Conservation (phyloP, 2,797 vertebrate species). For the Aldrovandia affinis region DNA sequence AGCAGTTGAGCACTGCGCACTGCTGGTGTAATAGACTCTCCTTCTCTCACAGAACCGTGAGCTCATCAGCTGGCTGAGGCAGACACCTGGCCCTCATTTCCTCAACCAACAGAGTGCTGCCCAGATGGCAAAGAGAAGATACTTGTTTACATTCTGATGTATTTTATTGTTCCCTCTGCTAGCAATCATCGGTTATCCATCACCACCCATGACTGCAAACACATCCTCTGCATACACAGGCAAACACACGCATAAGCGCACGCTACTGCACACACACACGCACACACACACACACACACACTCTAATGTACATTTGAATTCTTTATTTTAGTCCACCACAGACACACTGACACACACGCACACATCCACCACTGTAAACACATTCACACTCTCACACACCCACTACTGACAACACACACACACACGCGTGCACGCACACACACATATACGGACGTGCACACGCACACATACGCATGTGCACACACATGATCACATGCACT, state of each 20-base stretch:
- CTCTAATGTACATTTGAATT: too few species aligned
- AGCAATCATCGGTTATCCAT: background rate
- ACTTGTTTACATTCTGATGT: background rate
- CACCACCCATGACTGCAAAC: too few species aligned
- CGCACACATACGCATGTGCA: background rate
- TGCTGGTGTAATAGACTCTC: background rate
- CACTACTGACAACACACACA: background rate
- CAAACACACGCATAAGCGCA: background rate
- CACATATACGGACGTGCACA: slow-evolving; percentile 12
- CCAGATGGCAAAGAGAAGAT: background rate
- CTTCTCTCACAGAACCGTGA: background rate
- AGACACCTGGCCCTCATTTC: slow-evolving; percentile 32
- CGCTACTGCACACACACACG: too few species aligned
- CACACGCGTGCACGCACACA: background rate
- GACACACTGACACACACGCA: too few species aligned
- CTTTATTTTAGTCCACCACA: too few species aligned
- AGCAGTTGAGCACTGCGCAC: background rate
- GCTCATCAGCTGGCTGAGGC: background rate
- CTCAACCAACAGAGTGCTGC: background rate
- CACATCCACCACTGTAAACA: too few species aligned
- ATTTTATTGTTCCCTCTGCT: background rate
- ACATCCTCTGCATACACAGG: background rate
- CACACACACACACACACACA: background rate
- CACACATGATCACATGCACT: slow-evolving; percentile 28
- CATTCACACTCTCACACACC: too few species aligned